Conservation (phyloP, 2,797 vertebrate species). For the Argya squamiceps region DNA sequence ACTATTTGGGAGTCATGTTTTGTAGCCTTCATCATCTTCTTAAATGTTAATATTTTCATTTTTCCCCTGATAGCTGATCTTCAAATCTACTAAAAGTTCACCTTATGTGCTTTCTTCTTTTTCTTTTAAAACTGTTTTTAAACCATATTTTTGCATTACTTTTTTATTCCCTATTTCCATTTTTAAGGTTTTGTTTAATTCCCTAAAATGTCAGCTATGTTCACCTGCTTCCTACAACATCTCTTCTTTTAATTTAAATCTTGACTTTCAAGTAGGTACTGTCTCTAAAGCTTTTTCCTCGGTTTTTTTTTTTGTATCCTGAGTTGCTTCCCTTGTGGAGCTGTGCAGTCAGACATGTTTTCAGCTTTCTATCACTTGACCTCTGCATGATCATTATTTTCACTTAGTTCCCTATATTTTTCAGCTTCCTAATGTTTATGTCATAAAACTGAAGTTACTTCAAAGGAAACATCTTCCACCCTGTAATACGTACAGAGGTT, state of each 20-base stretch:
- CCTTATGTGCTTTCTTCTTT: background rate
- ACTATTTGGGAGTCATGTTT: background rate
- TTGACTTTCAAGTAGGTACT: background rate
- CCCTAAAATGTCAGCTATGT: background rate
- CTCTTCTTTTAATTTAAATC: background rate
- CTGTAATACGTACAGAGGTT: background rate
- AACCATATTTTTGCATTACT: background rate
- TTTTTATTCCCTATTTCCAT: background rate
- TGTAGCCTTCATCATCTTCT: background rate
- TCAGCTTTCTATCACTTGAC: background rate
- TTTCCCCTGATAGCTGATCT: background rate
- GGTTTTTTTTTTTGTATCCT: background rate
- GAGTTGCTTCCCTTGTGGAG: background rate
- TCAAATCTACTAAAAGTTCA: background rate
- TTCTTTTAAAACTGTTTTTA: background rate
- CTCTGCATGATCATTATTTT: background rate
- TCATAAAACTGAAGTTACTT: background rate
- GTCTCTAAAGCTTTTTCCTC: background rate
- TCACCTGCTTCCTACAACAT: background rate
- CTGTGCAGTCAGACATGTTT: background rate
- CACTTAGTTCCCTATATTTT: background rate
- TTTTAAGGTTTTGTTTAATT: constrained; percentile 9
- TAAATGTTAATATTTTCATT: constrained; percentile 34
- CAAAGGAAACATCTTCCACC: background rate
- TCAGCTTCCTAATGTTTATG: background rate